These are phyloP conservation scores for Drosophila virilis DNA, from an alignment of 1,140 invertebrate genomes.

Conservation along the genomic window DNA sequence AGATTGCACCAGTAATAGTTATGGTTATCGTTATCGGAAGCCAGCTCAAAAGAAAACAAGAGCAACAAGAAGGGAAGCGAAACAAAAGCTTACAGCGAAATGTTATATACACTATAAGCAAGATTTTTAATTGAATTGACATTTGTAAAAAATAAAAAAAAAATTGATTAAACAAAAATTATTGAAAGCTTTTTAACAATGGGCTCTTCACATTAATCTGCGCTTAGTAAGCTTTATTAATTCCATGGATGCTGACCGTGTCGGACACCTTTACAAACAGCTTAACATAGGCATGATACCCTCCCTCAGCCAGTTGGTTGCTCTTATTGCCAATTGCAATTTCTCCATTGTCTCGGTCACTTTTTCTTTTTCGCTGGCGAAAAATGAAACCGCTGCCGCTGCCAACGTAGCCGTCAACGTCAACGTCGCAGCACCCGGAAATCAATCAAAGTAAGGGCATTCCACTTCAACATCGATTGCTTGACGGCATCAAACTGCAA, in stretches of 20 bases:
- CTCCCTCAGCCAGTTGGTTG: constrained; percentile 13
- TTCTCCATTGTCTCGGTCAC: constrained; percentile 54
- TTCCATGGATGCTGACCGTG: not conserved
- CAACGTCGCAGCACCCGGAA: constrained; percentile 54
- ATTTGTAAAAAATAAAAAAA: not conserved
- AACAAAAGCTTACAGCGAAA: not conserved
- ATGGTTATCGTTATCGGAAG: constrained; percentile 53
- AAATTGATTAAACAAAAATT: not conserved
- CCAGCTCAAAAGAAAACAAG: constrained; percentile 29
- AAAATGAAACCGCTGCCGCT: constrained; percentile 50
- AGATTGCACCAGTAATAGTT: constrained; percentile 37
- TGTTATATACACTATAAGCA: constrained; percentile 4
- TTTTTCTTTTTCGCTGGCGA: constrained; percentile 57
- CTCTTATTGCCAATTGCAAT: constrained; percentile 42
- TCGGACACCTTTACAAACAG: not conserved
- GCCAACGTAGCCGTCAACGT: constrained; percentile 16
- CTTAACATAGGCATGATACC: constrained; percentile 17
- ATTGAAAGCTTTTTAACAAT: not conserved
- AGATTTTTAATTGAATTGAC: not conserved
- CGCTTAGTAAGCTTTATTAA: not conserved
- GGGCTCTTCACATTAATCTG: not conserved
- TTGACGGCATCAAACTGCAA: constrained; percentile 59
- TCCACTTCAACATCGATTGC: constrained; percentile 61
- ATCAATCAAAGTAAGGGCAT: constrained; percentile 73
- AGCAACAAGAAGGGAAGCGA: constrained; percentile 12